Conservation (phyloP, 2,888 invertebrate genomes). For the Suillia variegata region DNA sequence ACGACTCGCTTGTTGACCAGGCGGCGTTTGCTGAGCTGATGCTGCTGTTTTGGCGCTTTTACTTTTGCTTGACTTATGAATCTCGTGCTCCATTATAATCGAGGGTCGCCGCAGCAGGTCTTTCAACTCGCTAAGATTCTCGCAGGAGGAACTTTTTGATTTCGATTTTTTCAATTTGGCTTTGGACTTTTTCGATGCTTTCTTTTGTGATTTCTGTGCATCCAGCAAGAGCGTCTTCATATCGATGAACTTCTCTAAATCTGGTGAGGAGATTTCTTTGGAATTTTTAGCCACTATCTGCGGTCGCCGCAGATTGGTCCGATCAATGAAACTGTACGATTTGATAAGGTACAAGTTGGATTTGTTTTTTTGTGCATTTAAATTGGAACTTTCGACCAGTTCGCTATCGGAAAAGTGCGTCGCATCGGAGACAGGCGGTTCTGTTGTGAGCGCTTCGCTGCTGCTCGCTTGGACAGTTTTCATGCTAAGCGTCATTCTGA, state of each 20-base stretch:
- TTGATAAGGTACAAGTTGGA: constrained; percentile 46
- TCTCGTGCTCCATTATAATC: constrained; percentile 15
- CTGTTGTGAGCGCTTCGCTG: too few species aligned
- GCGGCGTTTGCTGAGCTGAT: neutral
- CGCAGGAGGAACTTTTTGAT: constrained; percentile 11
- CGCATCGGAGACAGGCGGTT: neutral
- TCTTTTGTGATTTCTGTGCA: neutral
- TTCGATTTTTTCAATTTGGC: constrained; percentile 15
- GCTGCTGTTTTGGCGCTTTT: neutral
- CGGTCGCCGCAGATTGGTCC: constrained; percentile 13
- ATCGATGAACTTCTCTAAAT: constrained; percentile 19
- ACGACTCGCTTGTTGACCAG: constrained; percentile 16
- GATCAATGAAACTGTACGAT: constrained; percentile 45
- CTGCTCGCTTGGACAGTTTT: too few species aligned
- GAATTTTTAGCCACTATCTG: neutral
- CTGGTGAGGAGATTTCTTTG: neutral
- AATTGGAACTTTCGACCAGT: constrained; percentile 10
- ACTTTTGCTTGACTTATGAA: too few species aligned
- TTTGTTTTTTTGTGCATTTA: constrained; percentile 45
- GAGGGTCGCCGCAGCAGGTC: constrained; percentile 24
- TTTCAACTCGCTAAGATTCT: constrained; percentile 20
- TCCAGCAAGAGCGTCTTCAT: neutral
- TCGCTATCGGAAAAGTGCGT: constrained; percentile 24
- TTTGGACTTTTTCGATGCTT: neutral
- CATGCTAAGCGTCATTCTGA: neutral